These are phyloP conservation scores for human (Homo sapiens) DNA, from an alignment of 2,113 vertebrate genomes.

Conservation along the genomic window DNA sequence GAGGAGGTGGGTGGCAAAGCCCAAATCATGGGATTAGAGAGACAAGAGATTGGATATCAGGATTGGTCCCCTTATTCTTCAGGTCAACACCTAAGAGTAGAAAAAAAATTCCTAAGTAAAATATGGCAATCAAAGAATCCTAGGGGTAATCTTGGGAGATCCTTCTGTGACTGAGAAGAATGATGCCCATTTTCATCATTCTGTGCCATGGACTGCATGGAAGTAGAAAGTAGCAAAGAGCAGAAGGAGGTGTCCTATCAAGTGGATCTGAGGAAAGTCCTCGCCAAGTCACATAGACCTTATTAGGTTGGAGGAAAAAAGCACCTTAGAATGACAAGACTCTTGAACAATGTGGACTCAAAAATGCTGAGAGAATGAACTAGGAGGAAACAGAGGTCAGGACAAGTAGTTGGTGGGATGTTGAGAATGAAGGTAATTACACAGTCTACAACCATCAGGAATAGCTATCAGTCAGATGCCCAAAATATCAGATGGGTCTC, in stretches of 20 bases:
- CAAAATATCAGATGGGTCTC: not conserved
- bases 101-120: not conserved
- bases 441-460: not conserved
- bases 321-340: not conserved
- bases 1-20: not conserved
- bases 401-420: not conserved
- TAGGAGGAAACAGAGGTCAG: not conserved
- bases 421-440: not conserved
- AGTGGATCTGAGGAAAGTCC: not conserved
- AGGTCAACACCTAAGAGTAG: not conserved
- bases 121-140: not conserved
- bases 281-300: not conserved
- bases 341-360: not conserved
- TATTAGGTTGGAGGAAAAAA: not conserved
- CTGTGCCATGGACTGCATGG: accelerated
- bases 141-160: not conserved
- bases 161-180: not conserved
- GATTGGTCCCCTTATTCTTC: not conserved
- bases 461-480: not conserved
- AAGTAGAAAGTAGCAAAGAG: not conserved
- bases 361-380: not conserved
- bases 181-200: not conserved
- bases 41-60: not conserved
- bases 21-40: not conserved
- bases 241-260: not conserved